A percentile compares a stretch with the other conserved stretches of the same genome.
Conservation (phyloP, 2,113 vertebrate genomes). For the Alligator mississippiensis region DNA sequence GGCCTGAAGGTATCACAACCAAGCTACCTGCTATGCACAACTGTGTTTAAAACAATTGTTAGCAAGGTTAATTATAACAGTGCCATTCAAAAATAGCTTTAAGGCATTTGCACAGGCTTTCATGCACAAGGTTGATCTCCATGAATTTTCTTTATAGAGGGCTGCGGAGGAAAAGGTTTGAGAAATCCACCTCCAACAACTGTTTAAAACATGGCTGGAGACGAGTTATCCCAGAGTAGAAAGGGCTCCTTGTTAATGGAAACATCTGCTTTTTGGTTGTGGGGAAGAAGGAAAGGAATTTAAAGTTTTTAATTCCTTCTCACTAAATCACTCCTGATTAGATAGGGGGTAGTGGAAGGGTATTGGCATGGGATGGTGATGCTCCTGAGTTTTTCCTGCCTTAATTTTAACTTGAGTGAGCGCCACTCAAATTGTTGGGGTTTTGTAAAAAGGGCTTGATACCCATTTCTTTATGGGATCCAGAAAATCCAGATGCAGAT, state of each 20-base stretch:
- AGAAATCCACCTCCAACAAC: not conserved
- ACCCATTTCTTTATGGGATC: not conserved
- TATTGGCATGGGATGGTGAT: not conserved
- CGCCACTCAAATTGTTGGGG: rapidly evolving
- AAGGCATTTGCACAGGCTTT: not conserved
- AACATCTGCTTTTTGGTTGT: not conserved
- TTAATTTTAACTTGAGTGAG: not conserved
- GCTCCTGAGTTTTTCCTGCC: not conserved
- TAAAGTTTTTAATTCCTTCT: not conserved
- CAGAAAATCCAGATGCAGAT: not conserved
- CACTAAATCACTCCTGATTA: not conserved
- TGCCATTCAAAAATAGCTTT: not conserved
- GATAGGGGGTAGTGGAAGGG: not conserved
- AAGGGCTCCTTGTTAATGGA: not conserved
- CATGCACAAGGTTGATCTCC: not conserved
- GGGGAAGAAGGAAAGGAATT: not conserved
- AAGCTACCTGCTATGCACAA: not conserved
- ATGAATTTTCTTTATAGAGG: not conserved
- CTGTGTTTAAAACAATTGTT: not conserved
- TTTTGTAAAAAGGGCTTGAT: not conserved
- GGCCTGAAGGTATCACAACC: not conserved
- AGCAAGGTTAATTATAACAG: not conserved
- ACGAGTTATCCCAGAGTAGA: not conserved
- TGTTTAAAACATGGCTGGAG: not conserved
- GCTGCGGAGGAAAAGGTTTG: not conserved